Evolutionary conservation across 2,797 vertebrate species (phyloP).

Genomic region (Eidolon dupreanum): DNA sequence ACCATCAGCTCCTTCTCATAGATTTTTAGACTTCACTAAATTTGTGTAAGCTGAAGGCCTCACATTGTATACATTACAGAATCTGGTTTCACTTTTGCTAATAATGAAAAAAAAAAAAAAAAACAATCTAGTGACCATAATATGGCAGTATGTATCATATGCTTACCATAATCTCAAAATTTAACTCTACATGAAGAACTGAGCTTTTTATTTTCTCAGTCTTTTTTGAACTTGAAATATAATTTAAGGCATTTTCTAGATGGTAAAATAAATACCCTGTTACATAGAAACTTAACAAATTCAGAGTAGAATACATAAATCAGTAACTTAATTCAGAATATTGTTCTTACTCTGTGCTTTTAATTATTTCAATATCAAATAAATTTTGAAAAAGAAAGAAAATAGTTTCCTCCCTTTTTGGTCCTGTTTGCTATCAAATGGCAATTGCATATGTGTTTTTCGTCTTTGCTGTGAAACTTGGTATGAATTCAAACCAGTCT

Average conservation of each 20-base stretch:
- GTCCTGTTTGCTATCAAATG: not conserved
- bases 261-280: slow-evolving; percentile 53
- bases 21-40: slow-evolving; percentile 26
- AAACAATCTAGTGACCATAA: not conserved
- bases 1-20: not conserved
- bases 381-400: not conserved
- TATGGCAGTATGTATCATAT: not conserved
- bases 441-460: slow-evolving; percentile 4
- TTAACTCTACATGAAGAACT: slow-evolving; percentile 8
- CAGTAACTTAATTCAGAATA: slow-evolving; percentile 28
- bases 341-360: not conserved
- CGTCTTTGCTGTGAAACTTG: not conserved
- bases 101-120: slow-evolving; percentile 48
- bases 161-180: slow-evolving; percentile 46
- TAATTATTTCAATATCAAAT: slow-evolving; percentile 33
- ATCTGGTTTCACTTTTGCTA: slow-evolving; percentile 67
- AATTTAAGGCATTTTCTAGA: slow-evolving; percentile 51
- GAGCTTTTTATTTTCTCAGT: slow-evolving; percentile 51
- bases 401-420: not conserved
- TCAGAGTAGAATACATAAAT: not conserved
- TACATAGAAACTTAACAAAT: slow-evolving; percentile 43
- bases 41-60: not conserved
- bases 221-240: slow-evolving; percentile 57
- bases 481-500: slow-evolving; percentile 15
- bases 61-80: not conserved